Percentiles rank a stretch among this genome's conserved stretches.
Evolutionary conservation across 1,140 invertebrate species (phyloP).

Genomic region (Euura lappo): DNA sequence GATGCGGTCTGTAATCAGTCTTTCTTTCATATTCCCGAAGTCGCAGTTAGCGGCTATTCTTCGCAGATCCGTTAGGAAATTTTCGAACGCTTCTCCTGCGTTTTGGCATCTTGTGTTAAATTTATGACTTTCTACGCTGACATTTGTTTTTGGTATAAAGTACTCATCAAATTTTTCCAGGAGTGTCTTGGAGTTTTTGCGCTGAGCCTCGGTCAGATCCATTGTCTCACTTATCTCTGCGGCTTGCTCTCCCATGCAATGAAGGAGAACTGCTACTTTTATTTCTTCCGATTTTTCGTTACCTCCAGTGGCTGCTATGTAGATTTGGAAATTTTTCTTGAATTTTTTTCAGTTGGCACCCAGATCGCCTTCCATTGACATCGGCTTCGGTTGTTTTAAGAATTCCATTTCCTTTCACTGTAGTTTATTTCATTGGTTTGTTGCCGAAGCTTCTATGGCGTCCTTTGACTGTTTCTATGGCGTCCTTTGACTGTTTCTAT

Average conservation of each 20-base stretch:
- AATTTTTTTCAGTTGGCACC: background rate
- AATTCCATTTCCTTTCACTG: background rate
- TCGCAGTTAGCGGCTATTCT: background rate
- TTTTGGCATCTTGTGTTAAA: background rate
- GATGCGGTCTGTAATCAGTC: background rate
- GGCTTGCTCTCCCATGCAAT: background rate
- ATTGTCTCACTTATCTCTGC: background rate
- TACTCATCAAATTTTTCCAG: background rate
- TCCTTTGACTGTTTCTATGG: background rate
- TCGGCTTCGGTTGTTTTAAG: background rate
- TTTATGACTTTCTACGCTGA: constrained; percentile 3
- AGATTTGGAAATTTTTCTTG: background rate
- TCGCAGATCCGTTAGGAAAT: background rate
- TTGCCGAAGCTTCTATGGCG: background rate
- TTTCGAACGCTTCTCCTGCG: background rate
- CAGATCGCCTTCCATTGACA: background rate
- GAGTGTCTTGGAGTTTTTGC: background rate
- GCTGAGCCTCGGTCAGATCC: background rate
- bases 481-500: no score
- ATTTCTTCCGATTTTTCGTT: background rate
- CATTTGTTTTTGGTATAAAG: background rate
- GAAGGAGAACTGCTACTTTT: background rate
- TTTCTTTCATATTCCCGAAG: background rate
- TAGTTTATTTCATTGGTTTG: background rate
- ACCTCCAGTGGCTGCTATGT: background rate